Evolutionary conservation across 2,797 vertebrate species (phyloP), one percentile per base, ranked within the genome.

Genomic region (Psittacula derbiana): DNA sequence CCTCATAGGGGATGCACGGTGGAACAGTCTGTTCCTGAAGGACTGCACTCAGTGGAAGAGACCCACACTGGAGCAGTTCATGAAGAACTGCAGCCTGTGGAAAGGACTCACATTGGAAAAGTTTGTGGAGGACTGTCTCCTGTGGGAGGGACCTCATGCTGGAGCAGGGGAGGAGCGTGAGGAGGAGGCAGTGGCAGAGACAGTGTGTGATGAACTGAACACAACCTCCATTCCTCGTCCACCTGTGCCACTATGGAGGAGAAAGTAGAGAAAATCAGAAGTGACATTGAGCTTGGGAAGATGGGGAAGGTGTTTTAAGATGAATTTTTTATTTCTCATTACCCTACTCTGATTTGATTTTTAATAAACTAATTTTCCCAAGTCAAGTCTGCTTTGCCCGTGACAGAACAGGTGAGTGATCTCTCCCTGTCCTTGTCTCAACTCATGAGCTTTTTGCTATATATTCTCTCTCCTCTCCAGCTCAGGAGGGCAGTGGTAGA

Each of bases 391-490:
- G 12, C 17, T 79, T 57, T 50, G n/a, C n/a, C 36, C 2, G 0
- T 17, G 25, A 31, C 1, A 0, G 2, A 24, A 33, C 5, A 14
- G 18, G 28, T 13, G 20, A 31, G 8, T 15, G 36, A 36, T 31
- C 28, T 50, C 28, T 38, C 24, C n/a, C 38, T 36, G 28, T 18
- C 25, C 31, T 40, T 23, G 43, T 67, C 43, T 50, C 2, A 0
- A 20, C 41, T 25, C 53, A 72, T 8, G 66, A 57, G 5, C 44
- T 55, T 50, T n/a, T 46, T 27, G 10, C 25, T n/a, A 4, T 3
- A 36, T 41, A 69, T 57, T 33, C 23, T 82, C 25, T 66, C 28
- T 41, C 2, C 0, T 38, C 12, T 33, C 53, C 52, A 38, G 24
- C 19, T 60, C 10, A 16, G 13, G 8, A 62, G 20, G 24, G 11